Percentiles rank a stretch among this genome's conserved stretches.
These are phyloP conservation scores for Brachycybe producta DNA, from an alignment of 2,888 invertebrate genomes.

Conservation along the genomic window DNA sequence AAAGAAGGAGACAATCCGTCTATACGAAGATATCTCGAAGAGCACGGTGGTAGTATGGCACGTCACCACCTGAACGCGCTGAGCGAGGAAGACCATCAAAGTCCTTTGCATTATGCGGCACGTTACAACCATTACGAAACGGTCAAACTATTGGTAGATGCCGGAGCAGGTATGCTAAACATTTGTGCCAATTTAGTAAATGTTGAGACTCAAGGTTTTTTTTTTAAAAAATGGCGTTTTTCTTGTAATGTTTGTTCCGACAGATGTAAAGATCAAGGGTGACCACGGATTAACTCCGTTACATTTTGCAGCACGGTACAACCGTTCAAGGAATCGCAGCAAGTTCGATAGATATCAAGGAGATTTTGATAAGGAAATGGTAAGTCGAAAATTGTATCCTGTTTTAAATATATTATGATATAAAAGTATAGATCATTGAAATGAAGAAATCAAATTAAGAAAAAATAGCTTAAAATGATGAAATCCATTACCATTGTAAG, in stretches of 20 bases:
- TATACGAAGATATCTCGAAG: constrained; percentile 7
- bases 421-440: too few relatives aligned
- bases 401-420: too few relatives aligned
- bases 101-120: constrained; percentile 38
- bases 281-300: constrained; percentile 35
- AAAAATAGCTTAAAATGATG: too few relatives aligned
- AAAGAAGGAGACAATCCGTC: constrained; percentile 15
- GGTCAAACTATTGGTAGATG: constrained; percentile 32
- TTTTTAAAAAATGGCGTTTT: constrained; percentile 10
- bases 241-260: too few relatives aligned
- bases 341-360: too few relatives aligned
- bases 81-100: constrained; percentile 32
- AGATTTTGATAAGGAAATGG: too few relatives aligned
- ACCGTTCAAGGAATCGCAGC: constrained; percentile 5
- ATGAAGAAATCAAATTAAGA: too few relatives aligned
- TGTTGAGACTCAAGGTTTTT: constrained; percentile 6
- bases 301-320: constrained; percentile 36
- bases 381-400: too few relatives aligned
- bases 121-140: constrained; percentile 34
- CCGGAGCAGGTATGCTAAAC: constrained; percentile 31
- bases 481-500: too few relatives aligned
- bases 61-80: constrained; percentile 30
- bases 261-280: constrained; percentile 25
- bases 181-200: too few relatives aligned
- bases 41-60: not conserved